phyloP scores from a whole-genome alignment of 2,113 vertebrate genomes.

The Acrocephalus arundinaceus region DNA sequence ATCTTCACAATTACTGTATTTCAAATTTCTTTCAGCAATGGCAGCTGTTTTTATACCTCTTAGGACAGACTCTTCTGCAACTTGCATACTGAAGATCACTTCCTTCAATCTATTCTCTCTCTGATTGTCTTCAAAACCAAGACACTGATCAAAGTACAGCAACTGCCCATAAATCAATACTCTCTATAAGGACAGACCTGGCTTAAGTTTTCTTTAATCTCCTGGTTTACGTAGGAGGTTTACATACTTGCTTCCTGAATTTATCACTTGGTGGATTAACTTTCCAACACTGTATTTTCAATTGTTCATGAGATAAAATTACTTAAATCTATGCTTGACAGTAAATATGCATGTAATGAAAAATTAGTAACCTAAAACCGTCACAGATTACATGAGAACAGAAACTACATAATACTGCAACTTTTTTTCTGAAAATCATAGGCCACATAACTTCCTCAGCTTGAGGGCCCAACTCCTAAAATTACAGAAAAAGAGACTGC shows the following conservation, averaged over 20 bases:
- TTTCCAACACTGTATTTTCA: background rate
- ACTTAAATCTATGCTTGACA: background rate
- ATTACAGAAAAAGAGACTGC: background rate
- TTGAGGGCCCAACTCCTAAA: background rate
- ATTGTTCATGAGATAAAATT: background rate
- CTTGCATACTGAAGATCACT: background rate
- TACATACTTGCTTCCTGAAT: background rate
- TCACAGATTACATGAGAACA: background rate
- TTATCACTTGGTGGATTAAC: background rate
- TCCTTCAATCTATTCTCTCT: background rate
- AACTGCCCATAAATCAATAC: background rate
- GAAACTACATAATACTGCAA: background rate
- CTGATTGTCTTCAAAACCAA: background rate
- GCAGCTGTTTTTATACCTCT: background rate
- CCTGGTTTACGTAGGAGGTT: background rate
- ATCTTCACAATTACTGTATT: background rate
- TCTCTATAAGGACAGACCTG: background rate
- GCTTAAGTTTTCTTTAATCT: background rate
- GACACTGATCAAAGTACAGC: background rate
- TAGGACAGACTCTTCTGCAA: background rate
- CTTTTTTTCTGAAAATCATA: background rate
- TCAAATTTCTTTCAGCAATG: background rate
- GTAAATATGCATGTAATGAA: accelerated
- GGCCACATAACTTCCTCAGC: background rate
- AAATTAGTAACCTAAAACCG: background rate